Evolutionary conservation across 2,888 invertebrate species (phyloP), one percentile per base, ranked within the genome.

Genomic region (Lithosia quadra): DNA sequence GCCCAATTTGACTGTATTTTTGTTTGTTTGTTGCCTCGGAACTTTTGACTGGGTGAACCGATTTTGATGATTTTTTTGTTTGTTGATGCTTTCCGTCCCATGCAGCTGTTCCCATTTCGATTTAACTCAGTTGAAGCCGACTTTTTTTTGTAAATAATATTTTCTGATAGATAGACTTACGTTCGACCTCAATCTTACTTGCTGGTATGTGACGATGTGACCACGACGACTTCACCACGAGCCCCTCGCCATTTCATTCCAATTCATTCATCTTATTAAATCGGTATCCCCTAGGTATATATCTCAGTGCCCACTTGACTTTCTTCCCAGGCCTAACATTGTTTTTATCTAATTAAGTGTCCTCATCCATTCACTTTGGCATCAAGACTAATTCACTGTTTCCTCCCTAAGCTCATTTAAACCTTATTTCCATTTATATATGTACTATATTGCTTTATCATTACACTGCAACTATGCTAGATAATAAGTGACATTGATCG

Each of bases 401-500:
- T 36, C 15, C 3, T 18, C 9, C 13, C 28, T 43, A 43, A 24
- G 22, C 15, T 24, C 18, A 43, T 0, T 24, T 18, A 55, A 61
- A 21, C 59, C 28, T 71, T 67, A 63, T 65, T 0, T 0, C 0
- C 10, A 10, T 4, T 21, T 0, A 0, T 1, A 68, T 70, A 71
- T 60, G 62, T 70, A 5, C 56, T 53, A 67, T 22, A 72, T 62
- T 79, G 7, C 55, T 4, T 55, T 15, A 11, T 43, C 1, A 28
- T n/a, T 10, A 22, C 10, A 18, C 15, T 4, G 28, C 9, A 55
- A 59, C 11, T 9, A n/a, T 71, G 36, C 22, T 66, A 56, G 33
- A 69, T 68, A 57, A 61, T 62, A 67, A 65, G 62, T 74, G 77
- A 77, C 77, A 72, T 68, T 79, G 77, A 79, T 72, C 63, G 60